Percentiles rank a stretch among this genome's conserved stretches.
phyloP scores from a whole-genome alignment of 2,113 vertebrate species.

The Actenoides lindsayi region DNA sequence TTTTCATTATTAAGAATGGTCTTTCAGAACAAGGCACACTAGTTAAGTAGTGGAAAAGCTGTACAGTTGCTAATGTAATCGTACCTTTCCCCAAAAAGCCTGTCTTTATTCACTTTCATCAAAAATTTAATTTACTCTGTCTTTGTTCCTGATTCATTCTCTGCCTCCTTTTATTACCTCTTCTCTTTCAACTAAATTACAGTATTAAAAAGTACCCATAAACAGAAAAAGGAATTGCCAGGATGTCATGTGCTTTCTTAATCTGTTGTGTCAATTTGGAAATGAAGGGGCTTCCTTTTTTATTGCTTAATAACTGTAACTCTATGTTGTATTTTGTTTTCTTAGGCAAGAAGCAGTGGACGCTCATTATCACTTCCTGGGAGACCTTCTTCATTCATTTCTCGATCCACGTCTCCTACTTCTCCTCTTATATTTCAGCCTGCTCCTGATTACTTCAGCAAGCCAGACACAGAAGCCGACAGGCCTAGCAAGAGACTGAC shows the following conservation, averaged over 20 bases:
- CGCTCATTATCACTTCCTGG: slow-evolving; percentile 83
- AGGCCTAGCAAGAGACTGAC: slow-evolving; percentile 78
- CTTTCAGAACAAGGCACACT: neutral
- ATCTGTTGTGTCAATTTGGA: neutral
- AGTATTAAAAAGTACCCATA: neutral
- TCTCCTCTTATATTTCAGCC: slow-evolving; percentile 64
- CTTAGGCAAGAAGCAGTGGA: slow-evolving; percentile 68
- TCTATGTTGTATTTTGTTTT: slow-evolving; percentile 38
- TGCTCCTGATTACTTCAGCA: slow-evolving; percentile 57
- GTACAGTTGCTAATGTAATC: neutral
- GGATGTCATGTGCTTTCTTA: neutral
- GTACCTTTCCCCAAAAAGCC: neutral
- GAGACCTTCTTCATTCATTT: slow-evolving; percentile 51
- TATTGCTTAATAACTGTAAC: neutral
- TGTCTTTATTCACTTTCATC: neutral
- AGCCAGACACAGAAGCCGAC: slow-evolving; percentile 56
- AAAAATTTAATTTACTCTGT: neutral
- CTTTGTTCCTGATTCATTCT: neutral
- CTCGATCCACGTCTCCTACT: slow-evolving; percentile 68
- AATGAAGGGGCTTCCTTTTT: neutral
- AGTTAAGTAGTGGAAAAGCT: neutral
- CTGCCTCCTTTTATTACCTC: neutral
- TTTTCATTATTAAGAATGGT: neutral
- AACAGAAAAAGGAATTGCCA: neutral
- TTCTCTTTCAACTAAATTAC: neutral